These are phyloP conservation scores for Hyla sarda DNA, from an alignment of 2,113 vertebrate genomes.

Conservation along the genomic window DNA sequence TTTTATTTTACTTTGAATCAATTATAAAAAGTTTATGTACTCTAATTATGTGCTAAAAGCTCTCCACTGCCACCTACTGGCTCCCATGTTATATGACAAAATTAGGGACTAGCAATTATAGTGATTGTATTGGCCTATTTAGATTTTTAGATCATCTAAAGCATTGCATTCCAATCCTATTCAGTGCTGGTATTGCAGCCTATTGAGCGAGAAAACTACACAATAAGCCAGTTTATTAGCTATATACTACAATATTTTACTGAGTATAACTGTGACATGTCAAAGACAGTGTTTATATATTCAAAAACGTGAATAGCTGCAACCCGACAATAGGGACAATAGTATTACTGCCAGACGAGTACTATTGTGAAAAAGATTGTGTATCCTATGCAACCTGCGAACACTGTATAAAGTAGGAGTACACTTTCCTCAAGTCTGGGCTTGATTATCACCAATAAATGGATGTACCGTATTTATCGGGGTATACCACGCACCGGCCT, in stretches of 20 bases:
- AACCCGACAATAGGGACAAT: no score
- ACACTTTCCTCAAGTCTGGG: no score
- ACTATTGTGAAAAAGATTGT: no score
- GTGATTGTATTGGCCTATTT: background rate
- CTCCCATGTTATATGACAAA: background rate
- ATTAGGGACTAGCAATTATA: background rate
- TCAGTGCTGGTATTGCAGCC: background rate
- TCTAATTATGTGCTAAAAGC: constrained; percentile 3
- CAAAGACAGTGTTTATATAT: background rate
- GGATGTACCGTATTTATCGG: no score
- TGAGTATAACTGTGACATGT: background rate
- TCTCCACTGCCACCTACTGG: constrained; percentile 33
- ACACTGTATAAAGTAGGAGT: no score
- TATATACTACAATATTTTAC: background rate
- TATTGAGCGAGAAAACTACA: background rate
- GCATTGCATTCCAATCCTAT: background rate
- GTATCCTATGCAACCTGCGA: no score
- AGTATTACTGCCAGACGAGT: no score
- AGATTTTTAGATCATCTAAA: background rate
- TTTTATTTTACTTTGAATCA: constrained; percentile 35
- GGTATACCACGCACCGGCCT: no score
- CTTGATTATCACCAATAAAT: no score
- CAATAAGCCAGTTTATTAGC: background rate
- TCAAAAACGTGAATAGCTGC: no score
- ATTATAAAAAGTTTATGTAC: constrained; percentile 7